phyloP scores from a whole-genome alignment of 2,113 vertebrate species.

The Eubucco bourcierii region DNA sequence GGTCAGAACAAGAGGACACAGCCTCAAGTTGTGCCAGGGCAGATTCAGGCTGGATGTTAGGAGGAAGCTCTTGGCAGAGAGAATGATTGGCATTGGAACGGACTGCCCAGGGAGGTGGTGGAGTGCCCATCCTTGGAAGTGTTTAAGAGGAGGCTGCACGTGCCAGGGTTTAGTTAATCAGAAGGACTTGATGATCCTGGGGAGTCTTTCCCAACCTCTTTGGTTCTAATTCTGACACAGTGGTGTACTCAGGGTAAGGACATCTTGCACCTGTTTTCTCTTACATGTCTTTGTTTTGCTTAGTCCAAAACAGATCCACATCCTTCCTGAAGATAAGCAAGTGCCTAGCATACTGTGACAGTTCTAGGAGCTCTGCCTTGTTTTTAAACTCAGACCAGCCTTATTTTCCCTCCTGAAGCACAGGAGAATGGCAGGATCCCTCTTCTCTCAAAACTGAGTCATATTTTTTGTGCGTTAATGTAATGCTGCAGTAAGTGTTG shows the following conservation, averaged over 20 bases:
- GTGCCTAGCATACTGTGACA: not conserved
- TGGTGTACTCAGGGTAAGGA: accelerated
- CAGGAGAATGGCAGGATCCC: not conserved
- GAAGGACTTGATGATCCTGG: no score
- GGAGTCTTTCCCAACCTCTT: no score
- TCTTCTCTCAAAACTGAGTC: not conserved
- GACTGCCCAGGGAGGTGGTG: no score
- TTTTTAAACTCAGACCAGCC: not conserved
- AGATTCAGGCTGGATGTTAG: no score
- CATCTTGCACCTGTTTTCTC: not conserved
- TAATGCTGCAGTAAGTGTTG: no score
- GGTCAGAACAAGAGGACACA: no score
- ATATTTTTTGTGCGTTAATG: not conserved
- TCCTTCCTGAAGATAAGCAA: not conserved
- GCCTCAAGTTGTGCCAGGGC: no score
- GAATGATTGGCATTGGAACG: no score
- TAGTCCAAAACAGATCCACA: accelerated
- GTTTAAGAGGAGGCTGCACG: no score
- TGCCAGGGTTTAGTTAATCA: no score
- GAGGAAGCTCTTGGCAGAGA: no score
- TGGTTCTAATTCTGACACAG: not conserved
- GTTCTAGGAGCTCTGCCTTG: not conserved
- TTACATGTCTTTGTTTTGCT: accelerated
- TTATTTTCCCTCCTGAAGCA: not conserved
- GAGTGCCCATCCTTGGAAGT: no score